Base-by-base conservation (phyloP, 2,888 invertebrate species). In the Rapana venosa region DNA sequence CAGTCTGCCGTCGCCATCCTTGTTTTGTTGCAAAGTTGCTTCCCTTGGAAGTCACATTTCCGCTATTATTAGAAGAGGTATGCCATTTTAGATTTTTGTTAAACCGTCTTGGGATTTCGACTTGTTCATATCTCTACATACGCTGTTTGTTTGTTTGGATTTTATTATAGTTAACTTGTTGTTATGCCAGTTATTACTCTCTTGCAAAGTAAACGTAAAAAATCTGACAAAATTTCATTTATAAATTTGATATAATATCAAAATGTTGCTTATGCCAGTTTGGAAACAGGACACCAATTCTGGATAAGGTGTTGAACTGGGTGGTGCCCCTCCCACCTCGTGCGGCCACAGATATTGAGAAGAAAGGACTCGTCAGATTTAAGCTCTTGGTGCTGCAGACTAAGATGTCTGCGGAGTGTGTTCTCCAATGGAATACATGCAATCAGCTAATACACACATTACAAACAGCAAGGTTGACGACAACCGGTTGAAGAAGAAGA, bases 1-100 rank as follows among this genome's bases (percentile, higher is more conserved):
- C 95, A 95, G 88, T 95, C 95, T 36, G 95, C 95, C 47, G 96
- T 95, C 86, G 95, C 95, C 95, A 95, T 95, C 87, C 90, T 83
- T 74, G 74, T n/a, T 83, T 36, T 47, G 36, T 11, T 79, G 81
- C 26, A 6, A 22, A 17, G 92, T 61, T 13, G 58, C 20, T 61
- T n/a, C 56, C 85, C 58, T 85, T n/a, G 30, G 11, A 58, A 61
- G 56, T 58, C n/a, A 8, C 15, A 56, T 6, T 47, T 56, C 36
- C 47, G 36, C 26, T 26, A 20, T 22, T 6, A 2, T 26, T 26
- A 2, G 22, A 26, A n/a, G 56, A 11, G n/a, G 56, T 47, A 56
- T 56, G 26, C 47, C 17, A n/a, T 36, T 84, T 84, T 47, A 22
- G 36, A 56, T 26, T 85, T 30, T 17, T 58, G 1, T 30, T 61